Base-by-base conservation (phyloP, 2,113 vertebrate genomes). In the Gambusia affinis region DNA sequence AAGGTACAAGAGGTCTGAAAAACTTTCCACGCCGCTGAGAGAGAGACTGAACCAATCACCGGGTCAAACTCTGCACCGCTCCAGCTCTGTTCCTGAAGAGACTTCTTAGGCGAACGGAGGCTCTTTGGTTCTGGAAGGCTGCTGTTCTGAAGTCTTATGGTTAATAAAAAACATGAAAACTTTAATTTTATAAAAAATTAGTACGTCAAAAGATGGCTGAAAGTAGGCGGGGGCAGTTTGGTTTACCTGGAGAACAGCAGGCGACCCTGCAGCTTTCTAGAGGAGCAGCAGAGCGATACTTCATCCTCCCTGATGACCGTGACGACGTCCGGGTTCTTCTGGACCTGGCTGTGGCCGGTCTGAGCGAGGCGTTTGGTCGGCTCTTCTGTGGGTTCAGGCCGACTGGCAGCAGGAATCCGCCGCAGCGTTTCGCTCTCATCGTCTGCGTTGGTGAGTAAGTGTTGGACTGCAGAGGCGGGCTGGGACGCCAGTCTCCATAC, bases 401-500 rank as follows among this genome's bases (percentile, higher is more conserved):
- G 66, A 24, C 11, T 60, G 3, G 67, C 39, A 35, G 67, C 65
- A 7, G 70, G 60, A 27, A 51, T 33, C 51, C 76, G 78, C 27
- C 75, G 60, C 31, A 66, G 68, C 17, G 14, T 73, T 42, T 76
- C 76, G 39, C 29, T 14, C n/a, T 30, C 47, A 28, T 64, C 60
- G 2, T 82, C 83, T 44, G 54, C 61, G 67, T 35, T 57, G 22
- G 31, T 28, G 44, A 33, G 31, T 30, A 67, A 22, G 22, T 82
- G 76, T 29, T 85, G 61, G 65, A 86, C 72, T 14, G 78, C 27
- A 29, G 86, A 77, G 51, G 76, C 39, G 30, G 87, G 64, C 15
- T 85, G 78, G n/a, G 82, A 88, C 57, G 87, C 37, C n/a, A 90
- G 79, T 74, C 90, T 92, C 94, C 93, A 95, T 35, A 94, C 11